These are phyloP conservation scores for Noctuana brunneofusca DNA, from an alignment of 2,888 invertebrate genomes.

Conservation along the genomic window DNA sequence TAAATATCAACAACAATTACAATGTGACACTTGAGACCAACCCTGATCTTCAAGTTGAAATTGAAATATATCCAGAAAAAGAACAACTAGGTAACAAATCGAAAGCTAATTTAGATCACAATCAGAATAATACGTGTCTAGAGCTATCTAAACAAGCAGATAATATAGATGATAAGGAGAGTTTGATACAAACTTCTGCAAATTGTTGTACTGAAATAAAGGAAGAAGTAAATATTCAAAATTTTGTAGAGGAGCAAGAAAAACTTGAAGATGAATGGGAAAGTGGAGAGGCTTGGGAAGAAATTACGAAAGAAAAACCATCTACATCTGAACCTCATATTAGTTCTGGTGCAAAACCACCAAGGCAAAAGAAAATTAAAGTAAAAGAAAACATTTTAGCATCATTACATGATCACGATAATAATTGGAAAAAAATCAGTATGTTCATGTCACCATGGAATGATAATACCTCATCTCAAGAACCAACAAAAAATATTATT, in stretches of 20 bases:
- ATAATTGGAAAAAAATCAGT: constrained; percentile 65
- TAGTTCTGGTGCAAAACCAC: constrained; percentile 53
- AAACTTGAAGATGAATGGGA: constrained; percentile 70
- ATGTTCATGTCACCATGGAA: constrained; percentile 61
- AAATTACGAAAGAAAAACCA: constrained; percentile 34
- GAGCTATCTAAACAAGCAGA: background rate
- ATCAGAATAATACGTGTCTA: background rate
- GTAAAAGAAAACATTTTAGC: constrained; percentile 43
- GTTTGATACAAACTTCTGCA: background rate
- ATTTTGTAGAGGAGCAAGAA: constrained; percentile 58
- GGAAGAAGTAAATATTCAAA: constrained; percentile 28
- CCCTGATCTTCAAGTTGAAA: background rate
- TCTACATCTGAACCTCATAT: constrained; percentile 12
- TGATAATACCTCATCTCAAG: constrained; percentile 37
- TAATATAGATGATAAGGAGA: background rate
- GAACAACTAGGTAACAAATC: background rate
- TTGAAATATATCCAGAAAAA: background rate
- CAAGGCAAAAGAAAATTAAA: constrained; percentile 46
- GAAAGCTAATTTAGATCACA: background rate
- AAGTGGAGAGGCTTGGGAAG: constrained; percentile 64
- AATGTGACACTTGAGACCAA: background rate
- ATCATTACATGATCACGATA: constrained; percentile 44
- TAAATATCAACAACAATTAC: background rate
- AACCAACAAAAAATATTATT: constrained; percentile 37
- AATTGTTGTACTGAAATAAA: background rate